Conservation (phyloP, 2,113 vertebrate species). For the Spea bombifrons region DNA sequence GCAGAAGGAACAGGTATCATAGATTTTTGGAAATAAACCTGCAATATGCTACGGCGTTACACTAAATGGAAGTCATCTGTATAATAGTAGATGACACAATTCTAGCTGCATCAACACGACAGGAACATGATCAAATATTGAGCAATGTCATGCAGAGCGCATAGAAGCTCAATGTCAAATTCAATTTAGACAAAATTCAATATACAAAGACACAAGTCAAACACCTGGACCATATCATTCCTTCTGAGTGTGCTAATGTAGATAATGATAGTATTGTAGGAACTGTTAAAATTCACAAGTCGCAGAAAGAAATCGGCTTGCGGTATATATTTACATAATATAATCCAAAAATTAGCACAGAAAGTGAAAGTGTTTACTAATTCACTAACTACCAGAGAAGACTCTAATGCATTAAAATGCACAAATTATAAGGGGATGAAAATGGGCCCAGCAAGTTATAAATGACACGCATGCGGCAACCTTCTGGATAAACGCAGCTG, state of each 20-base stretch:
- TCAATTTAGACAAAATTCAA: slow-evolving; percentile 1
- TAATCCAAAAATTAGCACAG: too few species aligned
- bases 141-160: neutral
- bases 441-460: too few species aligned
- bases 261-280: neutral
- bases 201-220: neutral
- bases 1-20: neutral
- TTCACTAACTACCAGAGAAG: too few species aligned
- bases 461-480: too few species aligned
- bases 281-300: too few species aligned
- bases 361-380: too few species aligned
- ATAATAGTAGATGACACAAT: neutral
- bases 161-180: neutral
- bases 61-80: neutral
- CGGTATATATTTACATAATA: too few species aligned
- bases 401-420: too few species aligned
- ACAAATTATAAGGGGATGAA: too few species aligned
- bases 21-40: neutral
- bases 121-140: slow-evolving; percentile 1
- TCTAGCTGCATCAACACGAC: neutral
- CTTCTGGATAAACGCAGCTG: too few species aligned
- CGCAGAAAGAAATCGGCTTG: too few species aligned
- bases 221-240: neutral
- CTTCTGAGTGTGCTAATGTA: neutral
- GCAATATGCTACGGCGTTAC: neutral